Base-by-base conservation (phyloP, 2,888 invertebrate species). In the Noctua janthe region DNA sequence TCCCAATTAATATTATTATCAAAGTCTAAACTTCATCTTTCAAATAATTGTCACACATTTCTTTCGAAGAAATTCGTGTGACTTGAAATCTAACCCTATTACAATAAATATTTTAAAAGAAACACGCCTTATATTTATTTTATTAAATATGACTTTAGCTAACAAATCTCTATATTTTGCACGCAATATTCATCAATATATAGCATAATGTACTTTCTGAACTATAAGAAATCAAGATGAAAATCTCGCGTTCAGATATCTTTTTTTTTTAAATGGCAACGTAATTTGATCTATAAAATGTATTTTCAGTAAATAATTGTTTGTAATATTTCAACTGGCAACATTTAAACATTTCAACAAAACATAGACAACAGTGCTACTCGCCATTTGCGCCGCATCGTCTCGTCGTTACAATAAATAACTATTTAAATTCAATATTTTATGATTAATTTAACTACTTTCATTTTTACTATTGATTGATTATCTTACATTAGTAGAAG, bases 321-420 rank as follows among this genome's bases (percentile, higher is more conserved):
- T 83, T 80, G 72, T 73, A 81, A 89, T 90, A 88, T 91, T 86
- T 89, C 81, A 91, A 90, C 86, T 91, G 87, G 91, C 91, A 93
- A 93, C 91, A 92, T 81, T 81, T 84, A 76, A 87, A 85, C 15
- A 83, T 71, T 89, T 82, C 80, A 89, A 89, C 81, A 90, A 80
- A 91, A 90, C 85, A 88, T 90, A 91, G 80, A 89, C 86, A 89
- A 88, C 83, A 94, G 95, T 95, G 95, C 95, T 93, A 95, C 94
- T 92, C 94, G 84, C 92, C 91, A 85, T 90, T 91, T 87, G 74
- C 71, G 75, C 71, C 88, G 78, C 82, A 82, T 88, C 88, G 85
- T 88, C 86, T 86, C 88, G 83, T 88, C 89, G 80, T 89, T 89
- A 88, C 80, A 80, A 76, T 87, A 88, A 72, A 89, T 88, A 82